Conservation (phyloP, 35 echinoderm and acorn worm genomes). For the Heliocidaris tuberculata region DNA sequence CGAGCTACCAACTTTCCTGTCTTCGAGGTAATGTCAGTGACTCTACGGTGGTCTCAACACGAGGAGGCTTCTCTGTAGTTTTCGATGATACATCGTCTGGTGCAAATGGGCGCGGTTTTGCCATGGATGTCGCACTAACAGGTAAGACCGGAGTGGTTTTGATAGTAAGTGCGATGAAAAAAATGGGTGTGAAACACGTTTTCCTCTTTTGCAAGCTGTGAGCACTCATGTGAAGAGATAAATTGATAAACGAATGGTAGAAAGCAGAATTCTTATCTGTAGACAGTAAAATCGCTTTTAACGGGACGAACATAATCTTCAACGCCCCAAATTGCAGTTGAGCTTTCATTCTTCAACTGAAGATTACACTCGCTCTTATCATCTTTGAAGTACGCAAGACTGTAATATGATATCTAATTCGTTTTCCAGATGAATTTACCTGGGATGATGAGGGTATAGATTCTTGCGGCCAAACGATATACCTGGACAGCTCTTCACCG, state of each 20-base stretch:
- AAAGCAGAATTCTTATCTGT: neutral
- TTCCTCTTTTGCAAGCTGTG: neutral
- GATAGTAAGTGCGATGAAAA: neutral
- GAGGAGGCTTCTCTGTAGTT: neutral
- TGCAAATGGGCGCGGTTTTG: neutral
- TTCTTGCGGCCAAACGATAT: constrained; percentile 27
- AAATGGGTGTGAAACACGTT: neutral
- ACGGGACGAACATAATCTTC: neutral
- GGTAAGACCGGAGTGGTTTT: neutral
- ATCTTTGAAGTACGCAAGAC: neutral
- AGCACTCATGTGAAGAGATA: neutral
- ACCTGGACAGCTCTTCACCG: constrained; percentile 9
- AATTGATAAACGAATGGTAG: neutral
- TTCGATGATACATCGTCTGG: neutral
- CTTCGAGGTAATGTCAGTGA: constrained; percentile 21
- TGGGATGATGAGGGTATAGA: neutral
- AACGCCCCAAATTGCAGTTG: neutral
- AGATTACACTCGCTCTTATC: neutral
- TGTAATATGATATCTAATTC: neutral
- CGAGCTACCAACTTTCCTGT: neutral
- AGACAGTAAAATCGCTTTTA: neutral
- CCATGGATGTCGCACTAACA: neutral
- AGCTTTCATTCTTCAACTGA: neutral
- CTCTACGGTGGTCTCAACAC: constrained; percentile 30
- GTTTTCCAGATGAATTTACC: constrained; percentile 22